These are phyloP conservation scores for Sebastes iracundus DNA, from an alignment of 2,797 vertebrate species.

Conservation along the genomic window DNA sequence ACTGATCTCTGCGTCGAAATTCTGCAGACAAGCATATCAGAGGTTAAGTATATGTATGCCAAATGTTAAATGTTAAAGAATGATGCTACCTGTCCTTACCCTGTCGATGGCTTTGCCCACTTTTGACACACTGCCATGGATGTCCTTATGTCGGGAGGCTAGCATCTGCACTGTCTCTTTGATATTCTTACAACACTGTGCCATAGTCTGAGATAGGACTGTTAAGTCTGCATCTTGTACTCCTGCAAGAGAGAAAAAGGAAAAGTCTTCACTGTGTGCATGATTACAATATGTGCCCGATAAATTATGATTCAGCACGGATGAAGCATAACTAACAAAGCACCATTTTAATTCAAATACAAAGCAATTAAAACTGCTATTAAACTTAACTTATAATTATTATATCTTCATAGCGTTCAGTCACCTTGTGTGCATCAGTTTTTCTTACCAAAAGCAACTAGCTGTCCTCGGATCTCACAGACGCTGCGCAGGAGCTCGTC, in stretches of 20 bases:
- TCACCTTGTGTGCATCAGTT: background rate
- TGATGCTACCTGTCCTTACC: conserved; percentile 68
- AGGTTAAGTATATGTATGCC: background rate
- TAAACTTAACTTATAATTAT: background rate
- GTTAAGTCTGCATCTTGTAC: conserved; percentile 89
- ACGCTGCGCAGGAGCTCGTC: conserved; percentile 89
- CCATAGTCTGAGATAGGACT: conserved; percentile 90
- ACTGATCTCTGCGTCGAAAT: conserved; percentile 93
- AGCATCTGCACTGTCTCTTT: conserved; percentile 93
- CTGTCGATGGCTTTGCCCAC: conserved; percentile 94
- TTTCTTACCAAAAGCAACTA: conserved; percentile 85
- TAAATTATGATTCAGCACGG: background rate
- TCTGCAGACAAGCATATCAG: conserved; percentile 73
- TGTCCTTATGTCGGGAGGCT: conserved; percentile 92
- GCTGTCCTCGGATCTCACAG: conserved; percentile 88
- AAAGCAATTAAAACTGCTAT: background rate
- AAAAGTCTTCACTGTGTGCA: background rate
- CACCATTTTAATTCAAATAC: background rate
- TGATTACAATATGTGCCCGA: background rate
- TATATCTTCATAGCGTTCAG: background rate
- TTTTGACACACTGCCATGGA: conserved; percentile 92
- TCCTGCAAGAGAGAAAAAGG: conserved; percentile 70
- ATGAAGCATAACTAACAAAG: background rate
- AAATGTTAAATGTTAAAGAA: background rate
- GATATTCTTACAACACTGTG: conserved; percentile 92